phyloP scores from a whole-genome alignment of 2,888 invertebrate species.

The Campoplex capitator region DNA sequence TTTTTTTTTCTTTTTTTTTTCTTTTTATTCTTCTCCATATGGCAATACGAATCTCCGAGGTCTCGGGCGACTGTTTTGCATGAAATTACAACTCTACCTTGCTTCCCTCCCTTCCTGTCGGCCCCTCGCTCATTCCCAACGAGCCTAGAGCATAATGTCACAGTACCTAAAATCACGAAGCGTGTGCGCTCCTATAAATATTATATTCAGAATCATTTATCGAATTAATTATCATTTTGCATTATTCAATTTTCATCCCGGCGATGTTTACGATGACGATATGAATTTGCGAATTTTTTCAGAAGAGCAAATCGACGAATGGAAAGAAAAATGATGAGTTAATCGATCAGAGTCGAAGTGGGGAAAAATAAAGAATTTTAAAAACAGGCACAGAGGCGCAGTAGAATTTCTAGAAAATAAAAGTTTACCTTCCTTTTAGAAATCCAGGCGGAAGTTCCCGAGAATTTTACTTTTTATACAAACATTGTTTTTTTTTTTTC shows the following conservation, averaged over 20 bases:
- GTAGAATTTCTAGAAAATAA: not conserved
- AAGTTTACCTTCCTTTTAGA: constrained; percentile 72
- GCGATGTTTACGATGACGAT: not conserved
- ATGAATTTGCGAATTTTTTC: too few species aligned
- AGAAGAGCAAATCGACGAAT: not conserved
- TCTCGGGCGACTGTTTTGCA: constrained; percentile 73
- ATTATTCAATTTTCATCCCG: not conserved
- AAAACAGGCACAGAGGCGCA: not conserved
- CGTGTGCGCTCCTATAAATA: not conserved
- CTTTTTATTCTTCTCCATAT: constrained; percentile 24
- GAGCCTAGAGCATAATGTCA: constrained; percentile 71
- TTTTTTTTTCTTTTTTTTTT: not conserved
- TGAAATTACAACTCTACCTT: constrained; percentile 77
- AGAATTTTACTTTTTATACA: constrained; percentile 64
- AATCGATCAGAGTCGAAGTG: not conserved
- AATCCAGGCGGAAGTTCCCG: constrained; percentile 76
- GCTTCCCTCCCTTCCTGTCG: constrained; percentile 51
- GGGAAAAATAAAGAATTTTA: not conserved
- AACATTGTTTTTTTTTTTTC: not conserved
- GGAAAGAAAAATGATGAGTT: not conserved
- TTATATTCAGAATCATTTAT: not conserved
- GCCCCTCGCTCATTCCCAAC: constrained; percentile 49
- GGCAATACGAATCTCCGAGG: constrained; percentile 56
- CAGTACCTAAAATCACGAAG: constrained; percentile 17
- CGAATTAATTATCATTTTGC: constrained; percentile 7